These are phyloP conservation scores for Cheiracanthium punctorium DNA, from an alignment of 2,888 invertebrate genomes.

Conservation along the genomic window DNA sequence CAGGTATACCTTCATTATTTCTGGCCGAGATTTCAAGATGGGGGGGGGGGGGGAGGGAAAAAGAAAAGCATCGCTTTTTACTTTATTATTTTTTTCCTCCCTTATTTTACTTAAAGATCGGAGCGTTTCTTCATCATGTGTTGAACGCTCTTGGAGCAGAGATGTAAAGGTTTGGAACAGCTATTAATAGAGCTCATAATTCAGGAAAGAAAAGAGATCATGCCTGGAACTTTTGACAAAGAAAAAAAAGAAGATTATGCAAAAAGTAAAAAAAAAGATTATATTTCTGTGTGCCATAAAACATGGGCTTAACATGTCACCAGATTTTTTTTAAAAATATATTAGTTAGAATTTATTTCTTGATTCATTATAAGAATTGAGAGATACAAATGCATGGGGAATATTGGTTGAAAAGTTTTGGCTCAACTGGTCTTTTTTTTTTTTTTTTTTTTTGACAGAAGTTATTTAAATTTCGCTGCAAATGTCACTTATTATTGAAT, in stretches of 20 bases:
- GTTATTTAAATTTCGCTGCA: too few relatives aligned
- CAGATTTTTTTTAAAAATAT: not conserved
- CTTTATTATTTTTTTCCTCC: not conserved
- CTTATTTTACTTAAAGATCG: too few relatives aligned
- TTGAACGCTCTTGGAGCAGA: not conserved
- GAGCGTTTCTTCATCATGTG: constrained; percentile 7
- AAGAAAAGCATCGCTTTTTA: not conserved
- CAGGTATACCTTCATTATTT: constrained; percentile 61
- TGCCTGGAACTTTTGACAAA: not conserved
- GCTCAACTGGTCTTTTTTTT: not conserved
- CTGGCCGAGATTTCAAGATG: constrained; percentile 16
- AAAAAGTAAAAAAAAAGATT: not conserved
- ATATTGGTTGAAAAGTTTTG: not conserved
- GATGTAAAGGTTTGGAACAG: not conserved
- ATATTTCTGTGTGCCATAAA: not conserved
- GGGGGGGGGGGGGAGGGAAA: not conserved
- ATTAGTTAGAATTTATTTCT: not conserved
- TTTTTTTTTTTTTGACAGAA: too few relatives aligned
- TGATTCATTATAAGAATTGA: not conserved
- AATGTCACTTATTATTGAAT: too few relatives aligned
- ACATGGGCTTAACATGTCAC: constrained; percentile 2
- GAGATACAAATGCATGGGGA: not conserved
- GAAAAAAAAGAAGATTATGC: not conserved
- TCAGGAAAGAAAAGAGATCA: not conserved
- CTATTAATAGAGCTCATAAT: constrained; percentile 10